Evolutionary conservation across 2,797 vertebrate genomes (phyloP), one percentile per base, ranked within the genome.

Genomic region (Channallabes apus): DNA sequence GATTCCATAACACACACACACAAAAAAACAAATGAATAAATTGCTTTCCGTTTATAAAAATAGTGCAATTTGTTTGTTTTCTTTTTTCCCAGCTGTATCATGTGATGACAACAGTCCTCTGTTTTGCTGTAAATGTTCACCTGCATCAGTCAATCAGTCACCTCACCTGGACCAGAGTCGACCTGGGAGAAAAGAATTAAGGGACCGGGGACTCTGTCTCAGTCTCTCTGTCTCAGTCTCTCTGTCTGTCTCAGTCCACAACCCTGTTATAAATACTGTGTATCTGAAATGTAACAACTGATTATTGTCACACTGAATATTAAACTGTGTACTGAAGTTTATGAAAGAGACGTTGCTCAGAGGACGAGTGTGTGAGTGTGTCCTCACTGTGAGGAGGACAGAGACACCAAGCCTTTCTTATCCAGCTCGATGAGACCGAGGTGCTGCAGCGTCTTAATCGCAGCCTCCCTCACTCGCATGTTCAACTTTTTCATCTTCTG

Each of bases 401-500:
- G 82, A 12, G 84, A 84, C 29, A 90, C 82, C 2, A 76, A 78
- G 69, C 89, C 91, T 72, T 91, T 91, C 86, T 88, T 91, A 77
- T 92, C 91, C 56, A 91, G 24, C 51, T 91, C 51, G n/a, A 91
- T n/a, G 29, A 90, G 81, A 51, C 88, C 88, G 6, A 94, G 92
- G 17, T 92, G 89, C 87, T 93, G 89, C 65, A 94, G 89, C 1
- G 89, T 90, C 86, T 90, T 92, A 58, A 93, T 79, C 80, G 91
- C 92, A 65, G 90, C 84, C 1, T 94, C 91, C 3, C 89, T 93
- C 61, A 85, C 86, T 17, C 91, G 92, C 89, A 92, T 91, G 84
- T 94, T 93, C 82, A 93, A 11, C 72, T 92, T 92, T 87, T 89
- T 93, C 92, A 94, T 93, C 90, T 89, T 92, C 84, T 91, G 90